Percentiles rank a stretch among this genome's conserved stretches.
phyloP scores from a whole-genome alignment of 2,113 vertebrate genomes.

The Muntiacus muntjak region DNA sequence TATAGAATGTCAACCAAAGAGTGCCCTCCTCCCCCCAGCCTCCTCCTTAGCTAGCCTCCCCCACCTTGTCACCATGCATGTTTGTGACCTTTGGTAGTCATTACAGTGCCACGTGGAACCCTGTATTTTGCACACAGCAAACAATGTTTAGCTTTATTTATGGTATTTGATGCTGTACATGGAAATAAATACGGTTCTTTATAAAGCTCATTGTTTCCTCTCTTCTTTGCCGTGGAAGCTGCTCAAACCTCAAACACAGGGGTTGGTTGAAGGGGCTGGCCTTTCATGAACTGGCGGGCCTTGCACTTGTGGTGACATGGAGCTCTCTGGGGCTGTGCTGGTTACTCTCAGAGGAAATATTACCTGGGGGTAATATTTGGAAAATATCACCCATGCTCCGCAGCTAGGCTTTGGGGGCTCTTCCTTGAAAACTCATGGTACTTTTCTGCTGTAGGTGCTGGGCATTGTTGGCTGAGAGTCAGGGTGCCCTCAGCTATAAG shows the following conservation, averaged over 20 bases:
- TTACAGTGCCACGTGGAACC: constrained; percentile 81
- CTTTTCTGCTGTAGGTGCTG: constrained; percentile 25
- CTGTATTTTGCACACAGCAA: constrained; percentile 86
- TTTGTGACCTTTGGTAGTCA: constrained; percentile 75
- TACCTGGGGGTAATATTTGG: constrained; percentile 75
- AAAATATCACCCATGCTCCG: constrained; percentile 41
- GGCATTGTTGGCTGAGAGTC: not conserved
- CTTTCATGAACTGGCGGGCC: constrained; percentile 55
- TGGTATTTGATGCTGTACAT: constrained; percentile 90
- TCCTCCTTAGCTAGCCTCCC: constrained; percentile 74
- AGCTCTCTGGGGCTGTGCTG: constrained; percentile 64
- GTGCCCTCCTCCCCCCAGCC: constrained; percentile 77
- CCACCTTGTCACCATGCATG: constrained; percentile 68
- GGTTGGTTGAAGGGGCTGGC: constrained; percentile 27
- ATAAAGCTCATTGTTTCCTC: constrained; percentile 85
- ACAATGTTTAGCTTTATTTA: constrained; percentile 89
- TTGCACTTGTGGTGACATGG: constrained; percentile 60
- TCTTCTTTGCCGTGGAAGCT: constrained; percentile 82
- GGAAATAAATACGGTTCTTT: constrained; percentile 92
- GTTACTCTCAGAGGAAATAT: constrained; percentile 64
- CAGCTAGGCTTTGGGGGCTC: constrained; percentile 52
- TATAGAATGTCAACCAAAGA: constrained; percentile 84
- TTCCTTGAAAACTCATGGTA: constrained; percentile 39
- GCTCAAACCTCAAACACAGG: constrained; percentile 53
- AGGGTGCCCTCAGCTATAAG: not conserved